Conservation (phyloP, 1,140 invertebrate species). For the Lepidurus couesii region DNA sequence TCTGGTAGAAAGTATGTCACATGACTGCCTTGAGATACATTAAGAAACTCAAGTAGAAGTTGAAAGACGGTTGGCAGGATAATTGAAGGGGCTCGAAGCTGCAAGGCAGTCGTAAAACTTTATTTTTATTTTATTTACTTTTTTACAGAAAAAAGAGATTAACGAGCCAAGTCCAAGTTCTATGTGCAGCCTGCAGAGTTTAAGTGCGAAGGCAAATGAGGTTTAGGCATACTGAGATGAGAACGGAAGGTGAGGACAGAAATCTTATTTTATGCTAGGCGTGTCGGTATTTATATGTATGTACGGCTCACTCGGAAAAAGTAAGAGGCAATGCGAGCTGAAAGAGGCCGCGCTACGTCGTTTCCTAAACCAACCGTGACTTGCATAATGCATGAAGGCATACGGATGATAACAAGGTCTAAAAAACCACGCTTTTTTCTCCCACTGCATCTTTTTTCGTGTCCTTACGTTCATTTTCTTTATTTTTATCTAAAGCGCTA, state of each 20-base stretch:
- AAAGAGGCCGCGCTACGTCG: constrained; percentile 13
- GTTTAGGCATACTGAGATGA: constrained; percentile 15
- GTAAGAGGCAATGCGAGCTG: neutral
- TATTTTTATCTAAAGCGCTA: no score
- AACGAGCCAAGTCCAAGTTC: neutral
- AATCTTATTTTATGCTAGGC: constrained; percentile 19
- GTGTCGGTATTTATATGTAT: neutral
- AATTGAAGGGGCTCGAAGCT: neutral
- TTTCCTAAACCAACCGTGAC: constrained; percentile 10
- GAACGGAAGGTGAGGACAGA: constrained; percentile 1
- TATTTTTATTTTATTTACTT: neutral
- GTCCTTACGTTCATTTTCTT: neutral
- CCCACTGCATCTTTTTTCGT: neutral
- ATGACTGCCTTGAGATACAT: neutral
- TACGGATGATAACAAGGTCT: neutral
- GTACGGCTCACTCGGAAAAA: neutral
- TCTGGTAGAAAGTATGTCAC: neutral
- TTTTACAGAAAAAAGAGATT: neutral
- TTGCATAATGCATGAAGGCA: constrained; percentile 15
- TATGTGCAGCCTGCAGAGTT: neutral
- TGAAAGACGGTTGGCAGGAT: neutral
- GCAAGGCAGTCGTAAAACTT: neutral
- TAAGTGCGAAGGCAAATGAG: neutral
- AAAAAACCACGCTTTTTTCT: neutral
- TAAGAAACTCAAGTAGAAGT: neutral